phyloP scores from a whole-genome alignment of 2,888 invertebrate genomes.

The Apocheima hispidaria region DNA sequence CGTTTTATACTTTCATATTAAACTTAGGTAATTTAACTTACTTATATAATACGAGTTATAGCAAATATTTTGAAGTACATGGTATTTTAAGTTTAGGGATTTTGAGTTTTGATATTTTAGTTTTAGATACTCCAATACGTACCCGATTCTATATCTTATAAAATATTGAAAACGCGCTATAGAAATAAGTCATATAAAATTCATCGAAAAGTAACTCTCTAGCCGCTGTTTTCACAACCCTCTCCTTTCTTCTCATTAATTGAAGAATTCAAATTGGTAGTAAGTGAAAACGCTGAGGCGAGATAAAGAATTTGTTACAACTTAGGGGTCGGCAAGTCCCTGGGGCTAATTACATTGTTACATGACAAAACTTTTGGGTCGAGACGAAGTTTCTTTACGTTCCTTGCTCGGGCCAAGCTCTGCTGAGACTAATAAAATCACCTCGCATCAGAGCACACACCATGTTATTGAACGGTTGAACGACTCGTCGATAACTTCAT shows the following conservation, averaged over 20 bases:
- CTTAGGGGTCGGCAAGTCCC: constrained; percentile 70
- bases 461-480: constrained; percentile 60
- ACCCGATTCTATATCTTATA: no score
- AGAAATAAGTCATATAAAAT: neutral
- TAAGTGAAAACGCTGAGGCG: constrained; percentile 72
- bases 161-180: no score
- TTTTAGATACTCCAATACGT: no score
- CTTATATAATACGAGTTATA: no score
- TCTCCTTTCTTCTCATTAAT: constrained; percentile 54
- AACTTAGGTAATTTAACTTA: no score
- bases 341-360: constrained; percentile 83
- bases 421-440: constrained; percentile 73
- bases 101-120: no score
- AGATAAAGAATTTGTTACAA: constrained; percentile 80
- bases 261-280: constrained; percentile 67
- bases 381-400: constrained; percentile 75
- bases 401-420: constrained; percentile 68
- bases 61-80: no score
- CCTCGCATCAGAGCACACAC: constrained; percentile 69
- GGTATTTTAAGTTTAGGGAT: no score
- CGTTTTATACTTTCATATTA: no score
- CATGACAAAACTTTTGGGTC: constrained; percentile 82
- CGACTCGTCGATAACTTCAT: constrained; percentile 48
- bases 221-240: constrained; percentile 38
- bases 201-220: constrained; percentile 29